These are phyloP conservation scores for Stictonetta naevosa DNA, from an alignment of 2,113 vertebrate genomes.

Conservation along the genomic window DNA sequence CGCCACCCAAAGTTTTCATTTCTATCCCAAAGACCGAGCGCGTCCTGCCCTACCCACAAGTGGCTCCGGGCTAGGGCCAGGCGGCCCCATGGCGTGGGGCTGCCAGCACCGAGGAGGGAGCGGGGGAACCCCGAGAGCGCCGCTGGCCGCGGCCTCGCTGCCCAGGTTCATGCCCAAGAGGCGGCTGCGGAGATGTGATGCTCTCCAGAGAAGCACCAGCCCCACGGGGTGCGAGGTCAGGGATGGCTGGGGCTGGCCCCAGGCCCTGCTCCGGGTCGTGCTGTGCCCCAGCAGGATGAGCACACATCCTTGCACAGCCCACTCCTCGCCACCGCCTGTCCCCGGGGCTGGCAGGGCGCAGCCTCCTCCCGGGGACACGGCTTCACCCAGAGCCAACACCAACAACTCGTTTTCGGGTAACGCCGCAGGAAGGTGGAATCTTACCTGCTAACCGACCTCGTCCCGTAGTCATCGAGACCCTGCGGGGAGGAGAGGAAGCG, in stretches of 20 bases:
- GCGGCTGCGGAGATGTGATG: fast-evolving
- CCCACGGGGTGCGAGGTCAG: fast-evolving
- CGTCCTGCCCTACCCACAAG: too few species aligned
- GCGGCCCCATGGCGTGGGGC: neutral
- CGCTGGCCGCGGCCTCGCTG: fast-evolving
- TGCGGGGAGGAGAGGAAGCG: conserved; percentile 58
- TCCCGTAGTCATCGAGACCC: conserved; percentile 88
- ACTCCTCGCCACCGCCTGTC: neutral
- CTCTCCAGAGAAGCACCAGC: neutral
- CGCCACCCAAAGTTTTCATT: neutral
- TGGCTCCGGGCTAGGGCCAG: neutral
- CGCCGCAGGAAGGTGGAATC: neutral
- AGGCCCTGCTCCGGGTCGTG: neutral
- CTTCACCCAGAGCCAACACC: neutral
- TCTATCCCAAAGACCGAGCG: fast-evolving
- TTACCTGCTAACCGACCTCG: conserved; percentile 90
- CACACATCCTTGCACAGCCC: neutral
- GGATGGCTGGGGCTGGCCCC: neutral
- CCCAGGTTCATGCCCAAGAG: fast-evolving
- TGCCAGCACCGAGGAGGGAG: neutral
- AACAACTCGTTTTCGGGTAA: neutral
- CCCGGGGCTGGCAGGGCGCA: neutral
- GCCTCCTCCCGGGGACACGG: neutral
- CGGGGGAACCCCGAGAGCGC: fast-evolving
- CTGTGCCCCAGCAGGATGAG: fast-evolving